phyloP scores from a whole-genome alignment of 2,797 vertebrate species.

The Lindbergichthys nudifrons region DNA sequence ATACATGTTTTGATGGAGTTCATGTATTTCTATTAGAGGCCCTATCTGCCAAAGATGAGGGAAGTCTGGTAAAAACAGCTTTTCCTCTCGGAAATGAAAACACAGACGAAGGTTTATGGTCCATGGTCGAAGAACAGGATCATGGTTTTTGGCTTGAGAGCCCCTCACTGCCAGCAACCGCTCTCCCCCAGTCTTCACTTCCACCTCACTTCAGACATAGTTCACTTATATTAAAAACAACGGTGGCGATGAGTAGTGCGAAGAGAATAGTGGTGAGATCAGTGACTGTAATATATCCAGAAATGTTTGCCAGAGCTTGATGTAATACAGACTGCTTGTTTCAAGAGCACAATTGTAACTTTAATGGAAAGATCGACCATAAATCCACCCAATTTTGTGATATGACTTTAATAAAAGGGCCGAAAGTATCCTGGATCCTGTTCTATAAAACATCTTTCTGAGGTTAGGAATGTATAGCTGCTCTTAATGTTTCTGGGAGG shows the following conservation, averaged over 20 bases:
- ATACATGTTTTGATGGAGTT: conserved; percentile 28
- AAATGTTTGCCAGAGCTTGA: conserved; percentile 63
- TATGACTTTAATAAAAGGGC: conserved; percentile 58
- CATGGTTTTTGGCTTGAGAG: conserved; percentile 56
- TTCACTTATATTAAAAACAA: conserved; percentile 68
- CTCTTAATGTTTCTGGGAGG: conserved; percentile 54
- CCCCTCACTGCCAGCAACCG: conserved; percentile 15
- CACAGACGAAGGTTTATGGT: conserved; percentile 65
- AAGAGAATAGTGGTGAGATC: conserved; percentile 68
- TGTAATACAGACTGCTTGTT: conserved; percentile 64
- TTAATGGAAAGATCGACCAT: conserved; percentile 54
- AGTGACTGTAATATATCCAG: conserved; percentile 59
- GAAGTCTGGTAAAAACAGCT: conserved; percentile 61
- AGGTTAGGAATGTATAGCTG: conserved; percentile 54
- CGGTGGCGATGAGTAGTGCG: conserved; percentile 49
- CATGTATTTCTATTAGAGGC: conserved; percentile 50
- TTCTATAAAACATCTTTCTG: conserved; percentile 51
- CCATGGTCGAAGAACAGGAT: conserved; percentile 60
- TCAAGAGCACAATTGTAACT: conserved; percentile 63
- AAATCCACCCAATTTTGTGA: conserved; percentile 46
- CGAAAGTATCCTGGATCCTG: conserved; percentile 34
- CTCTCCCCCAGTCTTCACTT: conserved; percentile 38
- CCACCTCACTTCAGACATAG: conserved; percentile 49
- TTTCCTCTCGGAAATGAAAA: conserved; percentile 75
- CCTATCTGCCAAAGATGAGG: conserved; percentile 57